Evolutionary conservation across 2,888 invertebrate genomes (phyloP).

Genomic region (Tolmerus cingulatus): DNA sequence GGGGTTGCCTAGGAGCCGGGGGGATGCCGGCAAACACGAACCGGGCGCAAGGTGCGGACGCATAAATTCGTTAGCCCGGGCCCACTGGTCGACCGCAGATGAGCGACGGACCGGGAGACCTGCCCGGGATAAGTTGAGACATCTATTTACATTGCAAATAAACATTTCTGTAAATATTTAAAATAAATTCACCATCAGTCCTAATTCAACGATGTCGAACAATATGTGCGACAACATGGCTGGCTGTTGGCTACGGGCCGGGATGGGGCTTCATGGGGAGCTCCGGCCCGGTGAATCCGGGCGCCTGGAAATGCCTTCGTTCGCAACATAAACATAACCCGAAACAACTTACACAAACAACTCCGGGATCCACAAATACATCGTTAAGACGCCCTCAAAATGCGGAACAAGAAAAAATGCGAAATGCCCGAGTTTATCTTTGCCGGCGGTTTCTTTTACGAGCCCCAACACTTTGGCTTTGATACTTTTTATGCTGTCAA

Average conservation of each 20-base stretch:
- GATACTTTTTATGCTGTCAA: constrained; percentile 23
- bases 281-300: background rate
- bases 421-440: constrained; percentile 12
- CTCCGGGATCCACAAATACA: constrained; percentile 27
- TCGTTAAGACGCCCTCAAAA: constrained; percentile 19
- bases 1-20: background rate
- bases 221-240: constrained; percentile 18
- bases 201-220: constrained; percentile 40
- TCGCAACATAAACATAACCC: constrained; percentile 33
- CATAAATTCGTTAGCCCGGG: constrained; percentile 3
- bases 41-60: background rate
- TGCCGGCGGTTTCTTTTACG: constrained; percentile 37
- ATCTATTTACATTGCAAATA: constrained; percentile 48
- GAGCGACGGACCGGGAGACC: background rate
- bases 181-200: constrained; percentile 46
- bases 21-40: background rate
- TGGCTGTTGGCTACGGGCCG: background rate
- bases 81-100: background rate
- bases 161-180: constrained; percentile 49
- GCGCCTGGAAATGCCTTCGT: constrained; percentile 16
- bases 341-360: constrained; percentile 36
- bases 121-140: constrained; percentile 46
- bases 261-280: background rate
- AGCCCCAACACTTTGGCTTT: constrained; percentile 34
- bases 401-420: background rate